phyloP scores from a whole-genome alignment of 2,888 invertebrate genomes.

The Lottia scabra region DNA sequence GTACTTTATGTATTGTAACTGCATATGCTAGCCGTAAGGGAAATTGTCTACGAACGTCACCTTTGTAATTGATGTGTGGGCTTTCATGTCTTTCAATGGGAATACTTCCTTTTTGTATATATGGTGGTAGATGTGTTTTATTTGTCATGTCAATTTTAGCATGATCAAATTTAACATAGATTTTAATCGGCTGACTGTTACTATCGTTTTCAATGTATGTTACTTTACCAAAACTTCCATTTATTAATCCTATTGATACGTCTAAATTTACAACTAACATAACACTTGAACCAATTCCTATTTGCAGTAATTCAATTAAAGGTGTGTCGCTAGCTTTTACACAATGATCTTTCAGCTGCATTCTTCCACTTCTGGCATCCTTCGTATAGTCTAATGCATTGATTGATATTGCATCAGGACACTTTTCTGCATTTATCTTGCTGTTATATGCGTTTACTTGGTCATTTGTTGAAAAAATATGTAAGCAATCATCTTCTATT shows the following conservation, averaged over 20 bases:
- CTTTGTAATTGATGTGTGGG: not conserved
- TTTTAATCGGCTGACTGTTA: not conserved
- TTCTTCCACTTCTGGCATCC: slow-evolving; percentile 20
- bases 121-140: not conserved
- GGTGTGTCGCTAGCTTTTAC: not conserved
- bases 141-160: slow-evolving; percentile 11
- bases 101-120: not conserved
- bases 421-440: slow-evolving; percentile 7
- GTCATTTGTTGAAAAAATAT: slow-evolving; percentile 26
- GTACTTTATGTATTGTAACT: slow-evolving; percentile 28
- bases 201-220: not conserved
- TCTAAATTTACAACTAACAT: not conserved
- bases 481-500: slow-evolving; percentile 16
- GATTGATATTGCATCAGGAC: slow-evolving; percentile 12
- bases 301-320: not conserved
- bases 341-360: not conserved
- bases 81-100: slow-evolving; percentile 13
- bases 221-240: slow-evolving; percentile 18
- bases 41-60: slow-evolving; percentile 17
- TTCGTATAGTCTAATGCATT: slow-evolving; percentile 23
- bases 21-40: slow-evolving; percentile 23
- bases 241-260: not conserved
- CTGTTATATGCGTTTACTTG: slow-evolving; percentile 21
- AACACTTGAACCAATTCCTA: slow-evolving; percentile 9
- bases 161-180: slow-evolving; percentile 22